Conservation (phyloP, 64 coral and sea anemone species). For the Actinia equina region DNA sequence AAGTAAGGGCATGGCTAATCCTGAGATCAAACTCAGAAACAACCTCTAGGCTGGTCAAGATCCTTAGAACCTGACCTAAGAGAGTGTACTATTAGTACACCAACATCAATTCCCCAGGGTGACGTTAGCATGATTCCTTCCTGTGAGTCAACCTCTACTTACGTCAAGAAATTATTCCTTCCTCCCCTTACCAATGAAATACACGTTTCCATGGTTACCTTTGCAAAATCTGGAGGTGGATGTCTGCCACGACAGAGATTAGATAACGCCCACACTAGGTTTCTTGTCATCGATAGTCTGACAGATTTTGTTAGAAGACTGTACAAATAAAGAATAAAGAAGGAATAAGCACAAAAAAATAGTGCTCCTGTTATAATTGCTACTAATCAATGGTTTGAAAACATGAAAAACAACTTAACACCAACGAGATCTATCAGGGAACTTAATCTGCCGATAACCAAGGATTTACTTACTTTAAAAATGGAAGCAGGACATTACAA, state of each 20-base stretch:
- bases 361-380: no score
- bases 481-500: conserved; percentile 74
- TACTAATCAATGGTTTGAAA: no score
- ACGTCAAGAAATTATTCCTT: background rate
- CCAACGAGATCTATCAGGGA: no score
- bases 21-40: no score
- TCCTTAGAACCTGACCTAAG: no score
- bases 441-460: background rate
- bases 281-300: conserved; percentile 93
- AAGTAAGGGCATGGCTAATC: no score
- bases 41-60: no score
- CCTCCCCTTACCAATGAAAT: no score
- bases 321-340: background rate
- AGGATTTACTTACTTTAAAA: conserved; percentile 60
- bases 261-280: conserved; percentile 91
- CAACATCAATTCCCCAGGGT: no score
- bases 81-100: no score
- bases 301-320: conserved; percentile 79
- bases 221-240: conserved; percentile 95
- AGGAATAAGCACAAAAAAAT: background rate
- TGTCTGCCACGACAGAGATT: conserved; percentile 95
- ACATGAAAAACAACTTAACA: no score
- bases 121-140: background rate
- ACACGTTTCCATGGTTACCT: conserved; percentile 30
- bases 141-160: no score